Evolutionary conservation across 2,888 invertebrate genomes (phyloP).

Genomic region (Pediacus dermestoides): DNA sequence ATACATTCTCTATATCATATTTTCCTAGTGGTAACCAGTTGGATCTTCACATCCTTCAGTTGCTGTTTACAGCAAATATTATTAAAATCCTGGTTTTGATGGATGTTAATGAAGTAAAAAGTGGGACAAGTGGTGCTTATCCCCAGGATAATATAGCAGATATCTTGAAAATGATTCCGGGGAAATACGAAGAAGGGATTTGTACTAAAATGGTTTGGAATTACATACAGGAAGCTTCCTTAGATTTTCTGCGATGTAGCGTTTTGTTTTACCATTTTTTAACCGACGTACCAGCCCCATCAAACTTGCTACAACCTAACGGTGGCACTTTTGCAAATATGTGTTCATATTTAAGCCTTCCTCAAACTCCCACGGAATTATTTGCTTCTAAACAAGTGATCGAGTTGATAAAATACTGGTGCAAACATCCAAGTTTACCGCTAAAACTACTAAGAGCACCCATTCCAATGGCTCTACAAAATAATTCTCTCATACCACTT

Average conservation of each 20-base stretch:
- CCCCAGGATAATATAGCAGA: constrained; percentile 25
- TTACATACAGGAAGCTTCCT: constrained; percentile 57
- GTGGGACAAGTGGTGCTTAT: constrained; percentile 54
- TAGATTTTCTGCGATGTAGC: constrained; percentile 83
- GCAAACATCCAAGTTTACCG: constrained; percentile 53
- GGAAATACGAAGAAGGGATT: constrained; percentile 42
- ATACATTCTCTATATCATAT: constrained; percentile 52
- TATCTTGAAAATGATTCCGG: constrained; percentile 44
- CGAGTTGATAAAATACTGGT: constrained; percentile 59
- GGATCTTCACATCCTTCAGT: constrained; percentile 75
- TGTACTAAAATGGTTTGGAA: constrained; percentile 54
- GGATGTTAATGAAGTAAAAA: constrained; percentile 48
- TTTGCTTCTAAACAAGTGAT: constrained; percentile 54
- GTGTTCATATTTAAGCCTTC: constrained; percentile 81
- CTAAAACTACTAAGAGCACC: constrained; percentile 43
- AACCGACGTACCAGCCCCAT: constrained; percentile 81
- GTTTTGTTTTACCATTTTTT: constrained; percentile 89
- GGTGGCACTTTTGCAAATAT: constrained; percentile 82
- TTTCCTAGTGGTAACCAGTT: constrained; percentile 65
- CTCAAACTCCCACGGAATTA: constrained; percentile 61
- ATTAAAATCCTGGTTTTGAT: constrained; percentile 73
- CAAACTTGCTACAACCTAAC: constrained; percentile 61
- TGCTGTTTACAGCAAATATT: constrained; percentile 75
- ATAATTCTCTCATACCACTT: constrained; percentile 71
- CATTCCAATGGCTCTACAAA: constrained; percentile 51